Conservation (phyloP, 2,888 invertebrate species). For the Stenoptilia bipunctidactyla region DNA sequence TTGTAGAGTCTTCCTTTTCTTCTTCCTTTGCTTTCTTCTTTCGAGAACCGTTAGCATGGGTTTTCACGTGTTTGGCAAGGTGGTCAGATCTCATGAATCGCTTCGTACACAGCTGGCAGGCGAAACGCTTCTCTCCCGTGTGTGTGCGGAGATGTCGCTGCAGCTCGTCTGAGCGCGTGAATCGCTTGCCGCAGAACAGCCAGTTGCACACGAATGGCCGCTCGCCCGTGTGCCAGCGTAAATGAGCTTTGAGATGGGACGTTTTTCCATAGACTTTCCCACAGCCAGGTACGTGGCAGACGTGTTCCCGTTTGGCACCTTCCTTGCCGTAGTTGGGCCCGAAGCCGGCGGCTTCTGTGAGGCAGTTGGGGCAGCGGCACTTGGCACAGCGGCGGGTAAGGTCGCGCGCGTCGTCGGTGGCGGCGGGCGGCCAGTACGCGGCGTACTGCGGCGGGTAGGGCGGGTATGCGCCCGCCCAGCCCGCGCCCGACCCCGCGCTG, state of each 20-base stretch:
- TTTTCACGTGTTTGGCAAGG: constrained; percentile 92
- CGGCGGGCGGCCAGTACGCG: constrained; percentile 59
- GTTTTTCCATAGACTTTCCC: constrained; percentile 93
- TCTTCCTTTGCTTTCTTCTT: constrained; percentile 59
- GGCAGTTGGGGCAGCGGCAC: constrained; percentile 86
- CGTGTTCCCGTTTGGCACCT: constrained; percentile 83
- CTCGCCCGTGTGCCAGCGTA: constrained; percentile 95
- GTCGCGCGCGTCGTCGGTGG: constrained; percentile 58
- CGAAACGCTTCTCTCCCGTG: constrained; percentile 90
- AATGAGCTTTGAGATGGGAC: constrained; percentile 92
- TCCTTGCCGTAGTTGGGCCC: constrained; percentile 81
- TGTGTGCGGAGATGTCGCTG: constrained; percentile 91
- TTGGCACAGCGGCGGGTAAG: constrained; percentile 80
- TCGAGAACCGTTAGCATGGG: constrained; percentile 78
- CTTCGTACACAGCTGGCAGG: constrained; percentile 89
- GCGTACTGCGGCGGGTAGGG: constrained; percentile 60
- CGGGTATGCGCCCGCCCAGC: constrained; percentile 42
- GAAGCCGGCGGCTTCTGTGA: constrained; percentile 82
- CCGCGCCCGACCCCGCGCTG: constrained; percentile 51
- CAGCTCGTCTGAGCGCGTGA: constrained; percentile 92
- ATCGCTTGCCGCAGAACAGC: constrained; percentile 90
- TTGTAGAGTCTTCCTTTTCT: constrained; percentile 46
- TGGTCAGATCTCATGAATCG: constrained; percentile 95
- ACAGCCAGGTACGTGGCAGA: constrained; percentile 90
- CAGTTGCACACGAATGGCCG: constrained; percentile 91